phyloP scores from a whole-genome alignment of 2,113 vertebrate species.

The human region DNA sequence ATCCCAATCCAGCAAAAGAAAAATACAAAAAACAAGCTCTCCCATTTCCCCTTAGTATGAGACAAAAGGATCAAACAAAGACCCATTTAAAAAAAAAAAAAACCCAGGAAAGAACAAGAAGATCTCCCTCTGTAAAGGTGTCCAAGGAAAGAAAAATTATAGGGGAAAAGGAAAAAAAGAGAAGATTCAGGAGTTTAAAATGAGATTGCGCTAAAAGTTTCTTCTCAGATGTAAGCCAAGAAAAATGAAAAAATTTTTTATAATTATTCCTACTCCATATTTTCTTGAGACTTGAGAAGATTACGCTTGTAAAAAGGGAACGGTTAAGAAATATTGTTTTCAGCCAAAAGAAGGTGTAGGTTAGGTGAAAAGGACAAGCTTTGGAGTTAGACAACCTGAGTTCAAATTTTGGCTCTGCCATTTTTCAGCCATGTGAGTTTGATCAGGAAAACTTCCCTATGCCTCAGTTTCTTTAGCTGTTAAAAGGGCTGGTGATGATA shows the following conservation, averaged over 20 bases:
- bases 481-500: neutral
- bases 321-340: neutral
- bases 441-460: neutral
- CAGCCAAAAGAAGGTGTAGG: neutral
- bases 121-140: neutral
- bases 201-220: neutral
- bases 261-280: neutral
- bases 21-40: neutral
- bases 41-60: neutral
- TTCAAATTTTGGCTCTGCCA: neutral
- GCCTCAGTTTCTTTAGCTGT: neutral
- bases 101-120: neutral
- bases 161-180: neutral
- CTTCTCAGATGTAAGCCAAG: neutral
- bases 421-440: neutral
- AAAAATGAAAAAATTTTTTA: neutral
- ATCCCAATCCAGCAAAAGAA: neutral
- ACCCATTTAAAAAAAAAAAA: neutral
- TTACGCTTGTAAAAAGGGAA: neutral
- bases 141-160: neutral
- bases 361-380: neutral
- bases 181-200: neutral
- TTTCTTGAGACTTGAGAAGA: constrained; percentile 27
- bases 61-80: neutral
- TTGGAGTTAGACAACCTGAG: neutral